Evolutionary conservation across 2,113 vertebrate species (phyloP).

Genomic region (Trochalopteron elliotii): DNA sequence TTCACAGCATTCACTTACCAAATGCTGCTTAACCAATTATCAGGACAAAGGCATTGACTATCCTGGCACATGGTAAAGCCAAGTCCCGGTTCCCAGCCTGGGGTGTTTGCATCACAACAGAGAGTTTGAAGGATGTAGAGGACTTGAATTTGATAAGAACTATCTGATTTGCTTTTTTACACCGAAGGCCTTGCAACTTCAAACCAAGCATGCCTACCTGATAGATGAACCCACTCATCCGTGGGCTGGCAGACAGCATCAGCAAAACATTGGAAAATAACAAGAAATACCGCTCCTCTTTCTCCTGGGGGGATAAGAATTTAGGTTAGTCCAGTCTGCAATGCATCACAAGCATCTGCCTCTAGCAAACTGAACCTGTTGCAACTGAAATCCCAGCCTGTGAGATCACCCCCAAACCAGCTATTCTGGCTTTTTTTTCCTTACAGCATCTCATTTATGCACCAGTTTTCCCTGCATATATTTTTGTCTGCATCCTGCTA

Average conservation of each 20-base stretch:
- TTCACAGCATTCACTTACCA: neutral
- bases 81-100: neutral
- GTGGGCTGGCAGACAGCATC: conserved; percentile 92
- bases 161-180: neutral
- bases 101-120: neutral
- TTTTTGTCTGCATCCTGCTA: neutral
- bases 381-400: neutral
- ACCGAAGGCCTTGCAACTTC: neutral
- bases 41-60: neutral
- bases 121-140: neutral
- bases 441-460: neutral
- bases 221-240: conserved; percentile 98
- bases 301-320: conserved; percentile 78
- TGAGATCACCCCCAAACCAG: neutral
- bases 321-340: neutral
- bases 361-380: neutral
- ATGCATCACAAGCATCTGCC: neutral
- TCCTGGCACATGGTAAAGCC: neutral
- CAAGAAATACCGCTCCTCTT: conserved; percentile 94
- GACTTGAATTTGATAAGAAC: neutral
- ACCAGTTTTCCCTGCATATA: neutral
- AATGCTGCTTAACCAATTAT: neutral
- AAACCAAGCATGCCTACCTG: conserved; percentile 79
- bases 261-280: conserved; percentile 88
- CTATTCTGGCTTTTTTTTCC: neutral